These are phyloP conservation scores for Beroe forskalii DNA, from an alignment of 37 sponge, comb jelly and placozoan genomes.

Conservation along the genomic window DNA sequence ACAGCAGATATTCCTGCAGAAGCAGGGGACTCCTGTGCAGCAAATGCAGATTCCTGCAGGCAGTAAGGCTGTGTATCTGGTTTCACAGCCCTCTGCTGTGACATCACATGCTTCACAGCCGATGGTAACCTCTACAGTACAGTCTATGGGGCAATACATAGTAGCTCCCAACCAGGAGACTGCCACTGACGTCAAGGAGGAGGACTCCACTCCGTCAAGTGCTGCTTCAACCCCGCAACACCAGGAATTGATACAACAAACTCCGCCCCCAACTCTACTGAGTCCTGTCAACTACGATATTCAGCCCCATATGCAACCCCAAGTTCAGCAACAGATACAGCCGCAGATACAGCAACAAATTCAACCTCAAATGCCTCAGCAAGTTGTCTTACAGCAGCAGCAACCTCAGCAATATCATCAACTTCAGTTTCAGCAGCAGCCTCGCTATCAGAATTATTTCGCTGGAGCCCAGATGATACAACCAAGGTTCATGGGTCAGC, in stretches of 20 bases:
- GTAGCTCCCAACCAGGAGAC: not conserved
- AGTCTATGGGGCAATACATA: slow-evolving; percentile 2
- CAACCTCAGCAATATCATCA: slow-evolving; percentile 16
- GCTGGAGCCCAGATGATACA: slow-evolving; percentile 33
- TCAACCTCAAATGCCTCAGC: slow-evolving; percentile 16
- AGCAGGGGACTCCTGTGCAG: not conserved
- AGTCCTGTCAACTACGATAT: not conserved
- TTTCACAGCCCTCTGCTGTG: not conserved
- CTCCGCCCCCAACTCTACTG: slow-evolving; percentile 24
- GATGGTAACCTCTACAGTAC: not conserved
- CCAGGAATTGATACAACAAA: slow-evolving; percentile 1
- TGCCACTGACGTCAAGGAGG: not conserved
- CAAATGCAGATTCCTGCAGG: slow-evolving; percentile 36
- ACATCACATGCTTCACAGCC: not conserved
- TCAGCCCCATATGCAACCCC: not conserved
- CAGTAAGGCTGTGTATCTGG: slow-evolving; percentile 3
- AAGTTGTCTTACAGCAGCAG: not conserved
- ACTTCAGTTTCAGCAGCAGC: slow-evolving; percentile 2
- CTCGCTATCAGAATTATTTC: slow-evolving; percentile 16
- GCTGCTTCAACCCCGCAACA: not conserved
- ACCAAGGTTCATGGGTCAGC: slow-evolving; percentile 1
- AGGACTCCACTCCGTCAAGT: not conserved
- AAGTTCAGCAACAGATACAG: not conserved
- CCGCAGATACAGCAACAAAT: not conserved
- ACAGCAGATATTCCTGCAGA: not conserved